Conservation (phyloP, 2,113 vertebrate species). For the Bufo gargarizans region DNA sequence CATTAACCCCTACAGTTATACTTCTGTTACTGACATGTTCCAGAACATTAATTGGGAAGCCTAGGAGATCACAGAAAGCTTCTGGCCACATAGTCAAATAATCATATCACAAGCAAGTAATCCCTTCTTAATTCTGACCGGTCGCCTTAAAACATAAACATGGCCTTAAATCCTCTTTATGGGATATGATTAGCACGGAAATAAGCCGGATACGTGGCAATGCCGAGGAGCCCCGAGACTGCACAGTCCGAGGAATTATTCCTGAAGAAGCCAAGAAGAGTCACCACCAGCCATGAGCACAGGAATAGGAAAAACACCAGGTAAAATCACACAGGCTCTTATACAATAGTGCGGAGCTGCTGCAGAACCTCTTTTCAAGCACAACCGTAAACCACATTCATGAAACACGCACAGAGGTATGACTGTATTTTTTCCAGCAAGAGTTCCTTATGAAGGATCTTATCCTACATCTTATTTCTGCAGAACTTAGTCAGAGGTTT, state of each 20-base stretch:
- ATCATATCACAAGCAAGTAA: conserved; percentile 21
- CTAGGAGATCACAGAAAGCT: neutral
- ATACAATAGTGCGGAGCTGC: neutral
- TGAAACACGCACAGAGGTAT: too few relatives aligned
- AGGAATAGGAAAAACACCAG: neutral
- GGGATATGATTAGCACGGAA: conserved; percentile 36
- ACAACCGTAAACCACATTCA: neutral
- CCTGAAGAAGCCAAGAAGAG: too few relatives aligned
- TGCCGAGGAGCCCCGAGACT: neutral
- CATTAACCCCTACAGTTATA: too few relatives aligned
- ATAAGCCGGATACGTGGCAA: neutral
- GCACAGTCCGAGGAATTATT: neutral
- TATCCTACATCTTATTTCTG: too few relatives aligned
- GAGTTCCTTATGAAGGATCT: too few relatives aligned
- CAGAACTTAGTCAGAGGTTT: too few relatives aligned
- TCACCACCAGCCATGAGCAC: neutral
- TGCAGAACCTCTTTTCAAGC: conserved; percentile 26
- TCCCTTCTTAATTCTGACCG: conserved; percentile 27
- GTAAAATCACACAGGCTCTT: neutral
- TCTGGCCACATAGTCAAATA: neutral
- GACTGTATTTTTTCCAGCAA: too few relatives aligned
- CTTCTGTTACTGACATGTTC: too few relatives aligned
- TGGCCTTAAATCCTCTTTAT: conserved; percentile 32
- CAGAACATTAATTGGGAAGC: too few relatives aligned
- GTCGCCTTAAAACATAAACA: conserved; percentile 28